Percentiles rank a stretch among this genome's conserved stretches.
Conservation (phyloP, 2,113 vertebrate species). For the Bubalus kerabau region DNA sequence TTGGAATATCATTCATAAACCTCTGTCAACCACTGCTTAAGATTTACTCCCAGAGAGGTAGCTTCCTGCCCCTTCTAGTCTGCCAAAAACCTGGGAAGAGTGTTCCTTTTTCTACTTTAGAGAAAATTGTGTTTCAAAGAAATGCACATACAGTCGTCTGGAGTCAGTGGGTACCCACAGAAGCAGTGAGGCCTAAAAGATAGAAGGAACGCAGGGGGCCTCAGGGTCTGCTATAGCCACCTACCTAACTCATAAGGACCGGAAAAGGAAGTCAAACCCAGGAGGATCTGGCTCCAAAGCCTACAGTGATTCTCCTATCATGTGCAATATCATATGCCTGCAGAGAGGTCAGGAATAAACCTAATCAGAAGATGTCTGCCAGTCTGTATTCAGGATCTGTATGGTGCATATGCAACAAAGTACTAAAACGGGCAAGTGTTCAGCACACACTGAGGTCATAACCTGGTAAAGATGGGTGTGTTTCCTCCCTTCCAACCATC, state of each 20-base stretch:
- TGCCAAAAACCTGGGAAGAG: not conserved
- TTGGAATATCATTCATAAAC: not conserved
- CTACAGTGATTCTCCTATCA: not conserved
- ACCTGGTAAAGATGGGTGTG: not conserved
- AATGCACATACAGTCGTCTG: not conserved
- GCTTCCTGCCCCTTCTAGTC: not conserved
- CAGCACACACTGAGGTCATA: not conserved
- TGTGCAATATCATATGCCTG: not conserved
- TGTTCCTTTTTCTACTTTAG: not conserved
- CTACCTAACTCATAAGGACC: not conserved
- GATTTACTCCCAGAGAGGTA: fast-evolving
- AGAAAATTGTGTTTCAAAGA: not conserved
- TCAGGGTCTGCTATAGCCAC: not conserved
- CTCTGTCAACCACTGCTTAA: not conserved
- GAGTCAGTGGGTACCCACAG: not conserved
- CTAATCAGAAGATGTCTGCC: not conserved
- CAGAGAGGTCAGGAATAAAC: not conserved
- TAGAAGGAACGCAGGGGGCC: not conserved
- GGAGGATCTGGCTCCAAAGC: not conserved
- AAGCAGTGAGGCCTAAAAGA: not conserved
- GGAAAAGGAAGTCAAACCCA: not conserved
- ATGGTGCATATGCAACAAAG: not conserved
- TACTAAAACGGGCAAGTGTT: not conserved
- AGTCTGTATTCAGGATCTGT: not conserved
- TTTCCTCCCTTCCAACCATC: not conserved